Conservation (phyloP, 2,797 vertebrate genomes). For the Limosa lapponica region DNA sequence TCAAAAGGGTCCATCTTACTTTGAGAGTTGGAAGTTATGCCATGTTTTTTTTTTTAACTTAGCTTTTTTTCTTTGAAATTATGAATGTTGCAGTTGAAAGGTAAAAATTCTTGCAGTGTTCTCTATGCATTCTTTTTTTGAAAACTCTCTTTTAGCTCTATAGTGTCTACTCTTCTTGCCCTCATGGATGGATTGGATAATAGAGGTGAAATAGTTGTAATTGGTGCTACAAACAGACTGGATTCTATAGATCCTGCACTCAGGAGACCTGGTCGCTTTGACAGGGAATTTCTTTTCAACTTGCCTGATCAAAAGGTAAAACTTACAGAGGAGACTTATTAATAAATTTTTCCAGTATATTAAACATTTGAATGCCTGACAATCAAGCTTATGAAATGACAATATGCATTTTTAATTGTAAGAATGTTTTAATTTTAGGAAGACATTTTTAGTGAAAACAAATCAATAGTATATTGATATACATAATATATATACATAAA, state of each 20-base stretch:
- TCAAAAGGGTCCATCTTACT: neutral
- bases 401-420: neutral
- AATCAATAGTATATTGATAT: neutral
- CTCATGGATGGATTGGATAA: slow-evolving; percentile 99
- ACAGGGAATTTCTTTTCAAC: slow-evolving; percentile 99
- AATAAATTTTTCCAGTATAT: neutral
- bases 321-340: neutral
- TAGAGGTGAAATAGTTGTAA: slow-evolving; percentile 98
- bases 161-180: slow-evolving; percentile 97
- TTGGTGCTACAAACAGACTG: slow-evolving; percentile 99
- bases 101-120: neutral
- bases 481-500: too few relatives aligned
- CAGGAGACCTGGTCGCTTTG: slow-evolving; percentile 99
- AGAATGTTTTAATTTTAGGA: neutral
- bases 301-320: slow-evolving; percentile 96
- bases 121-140: neutral
- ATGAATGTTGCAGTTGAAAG: neutral
- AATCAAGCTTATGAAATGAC: neutral
- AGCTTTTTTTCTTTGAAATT: neutral
- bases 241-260: slow-evolving; percentile 99
- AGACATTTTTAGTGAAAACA: neutral
- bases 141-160: slow-evolving; percentile 84
- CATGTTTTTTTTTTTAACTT: neutral
- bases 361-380: neutral
- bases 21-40: neutral